Conservation (phyloP, 2,888 invertebrate species). For the Cristatella mucedo region DNA sequence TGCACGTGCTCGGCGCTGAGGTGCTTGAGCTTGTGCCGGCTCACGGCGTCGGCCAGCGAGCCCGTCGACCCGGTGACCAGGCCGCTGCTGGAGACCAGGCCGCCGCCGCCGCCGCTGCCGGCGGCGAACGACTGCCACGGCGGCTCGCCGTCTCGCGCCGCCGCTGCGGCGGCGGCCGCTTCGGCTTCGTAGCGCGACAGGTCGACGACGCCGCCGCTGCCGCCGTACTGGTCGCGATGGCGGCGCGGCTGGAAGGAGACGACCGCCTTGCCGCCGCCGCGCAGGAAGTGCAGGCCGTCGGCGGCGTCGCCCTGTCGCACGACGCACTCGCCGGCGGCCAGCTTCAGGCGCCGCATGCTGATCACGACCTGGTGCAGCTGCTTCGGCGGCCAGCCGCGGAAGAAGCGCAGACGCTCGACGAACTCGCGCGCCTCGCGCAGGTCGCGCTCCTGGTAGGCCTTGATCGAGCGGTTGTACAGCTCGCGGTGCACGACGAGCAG, state of each 20-base stretch:
- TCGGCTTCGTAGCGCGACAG: no score
- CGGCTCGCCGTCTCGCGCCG: no score
- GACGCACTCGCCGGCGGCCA: background rate
- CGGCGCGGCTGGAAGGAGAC: background rate
- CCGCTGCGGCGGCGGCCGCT: no score
- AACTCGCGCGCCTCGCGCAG: background rate
- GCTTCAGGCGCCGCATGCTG: conserved; percentile 1
- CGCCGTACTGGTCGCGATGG: background rate
- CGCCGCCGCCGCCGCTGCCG: no score
- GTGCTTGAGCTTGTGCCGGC: no score
- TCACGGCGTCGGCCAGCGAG: no score
- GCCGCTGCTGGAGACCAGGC: no score
- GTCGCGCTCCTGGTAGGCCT: background rate
- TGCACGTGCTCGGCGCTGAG: no score
- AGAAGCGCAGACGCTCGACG: background rate
- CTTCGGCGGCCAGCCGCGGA: conserved; percentile 3
- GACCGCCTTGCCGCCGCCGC: conserved; percentile 4
- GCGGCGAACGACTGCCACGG: no score
- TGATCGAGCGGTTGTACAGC: conserved; percentile 4
- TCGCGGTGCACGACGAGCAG: conserved; percentile 4
- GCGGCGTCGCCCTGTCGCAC: background rate
- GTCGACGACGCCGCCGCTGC: no score
- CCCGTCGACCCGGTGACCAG: no score
- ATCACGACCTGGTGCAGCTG: background rate
- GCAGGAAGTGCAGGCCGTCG: conserved; percentile 2